Evolutionary conservation across 2,113 vertebrate genomes (phyloP).

Genomic region (Martes martes): DNA sequence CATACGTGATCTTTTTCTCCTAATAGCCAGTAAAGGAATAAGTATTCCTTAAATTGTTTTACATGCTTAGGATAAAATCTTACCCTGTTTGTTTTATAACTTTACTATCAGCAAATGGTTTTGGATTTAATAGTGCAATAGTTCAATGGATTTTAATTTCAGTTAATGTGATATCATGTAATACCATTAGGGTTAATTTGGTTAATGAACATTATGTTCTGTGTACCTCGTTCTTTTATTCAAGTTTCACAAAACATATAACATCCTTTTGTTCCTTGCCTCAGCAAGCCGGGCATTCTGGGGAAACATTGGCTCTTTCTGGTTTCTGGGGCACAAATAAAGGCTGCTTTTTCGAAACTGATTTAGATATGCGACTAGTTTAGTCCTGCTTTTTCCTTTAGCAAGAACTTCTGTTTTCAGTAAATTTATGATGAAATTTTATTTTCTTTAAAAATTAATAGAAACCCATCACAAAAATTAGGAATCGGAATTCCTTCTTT

Average conservation of each 20-base stretch:
- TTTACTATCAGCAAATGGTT: background rate
- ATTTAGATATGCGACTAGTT: background rate
- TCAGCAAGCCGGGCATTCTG: background rate
- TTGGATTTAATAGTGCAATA: background rate
- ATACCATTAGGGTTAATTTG: background rate
- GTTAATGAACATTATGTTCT: background rate
- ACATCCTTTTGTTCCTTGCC: background rate
- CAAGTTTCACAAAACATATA: background rate
- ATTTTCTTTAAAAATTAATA: background rate
- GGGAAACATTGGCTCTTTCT: background rate
- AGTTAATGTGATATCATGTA: background rate
- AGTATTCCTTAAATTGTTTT: background rate
- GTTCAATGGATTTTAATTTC: background rate
- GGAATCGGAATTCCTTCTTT: constrained; percentile 52
- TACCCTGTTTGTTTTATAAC: background rate
- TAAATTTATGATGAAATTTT: background rate
- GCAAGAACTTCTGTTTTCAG: background rate
- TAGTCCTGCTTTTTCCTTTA: background rate
- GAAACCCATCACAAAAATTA: constrained; percentile 2
- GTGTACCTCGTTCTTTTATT: background rate
- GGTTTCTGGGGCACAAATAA: background rate
- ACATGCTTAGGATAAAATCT: background rate
- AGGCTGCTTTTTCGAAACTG: background rate
- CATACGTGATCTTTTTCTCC: background rate
- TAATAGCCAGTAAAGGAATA: background rate